Base-by-base conservation (phyloP, 2,888 invertebrate species). In the Brachynemurus nebulosus region DNA sequence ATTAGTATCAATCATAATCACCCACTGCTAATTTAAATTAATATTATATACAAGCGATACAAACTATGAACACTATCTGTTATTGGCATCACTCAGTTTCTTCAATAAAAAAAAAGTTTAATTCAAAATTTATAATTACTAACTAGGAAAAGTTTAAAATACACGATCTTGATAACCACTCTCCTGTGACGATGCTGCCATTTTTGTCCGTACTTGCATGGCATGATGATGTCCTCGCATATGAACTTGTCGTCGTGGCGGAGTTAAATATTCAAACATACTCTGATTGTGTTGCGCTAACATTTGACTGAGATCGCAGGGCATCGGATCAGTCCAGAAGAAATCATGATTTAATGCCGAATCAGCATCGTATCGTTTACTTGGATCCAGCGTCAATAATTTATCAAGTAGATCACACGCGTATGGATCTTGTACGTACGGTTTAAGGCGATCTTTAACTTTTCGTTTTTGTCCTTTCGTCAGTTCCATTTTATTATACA, bases 281-380 rank as follows among this genome's bases (percentile, higher is more conserved):
- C 90, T 91, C 50, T 74, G 88, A 50, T 78, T 82, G 69, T 86
- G 85, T 56, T 89, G 88, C 0, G 88, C 89, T 50, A 96, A 66
- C 92, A 93, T 93, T 67, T 86, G 86, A 42, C 79, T 84, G 25
- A 91, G 68, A 59, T 90, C 90, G 57, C 84, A 82, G 0, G 96
- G 95, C 85, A 92, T 86, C 0, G 98, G 97, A 61, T 95, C 92
- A 4, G 86, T 86, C 92, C 93, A 98, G 69, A 98, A 98, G 69
- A 97, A 98, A 61, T 95, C 92, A 59, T 98, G 96, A 67, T 95
- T 92, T 2, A 98, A 63, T 0, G 96, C 93, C 0, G 86, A 83
- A 60, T 97, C 95, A 0, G 92, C 83, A 59, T 95, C 91, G 45
- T 75, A 73, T 47, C 92, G 68, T 61, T 90, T 90, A 1, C 81